Percentiles rank a stretch among this genome's conserved stretches.
Evolutionary conservation across 1,140 invertebrate genomes (phyloP).

Genomic region (Scaptomyza graminum): DNA sequence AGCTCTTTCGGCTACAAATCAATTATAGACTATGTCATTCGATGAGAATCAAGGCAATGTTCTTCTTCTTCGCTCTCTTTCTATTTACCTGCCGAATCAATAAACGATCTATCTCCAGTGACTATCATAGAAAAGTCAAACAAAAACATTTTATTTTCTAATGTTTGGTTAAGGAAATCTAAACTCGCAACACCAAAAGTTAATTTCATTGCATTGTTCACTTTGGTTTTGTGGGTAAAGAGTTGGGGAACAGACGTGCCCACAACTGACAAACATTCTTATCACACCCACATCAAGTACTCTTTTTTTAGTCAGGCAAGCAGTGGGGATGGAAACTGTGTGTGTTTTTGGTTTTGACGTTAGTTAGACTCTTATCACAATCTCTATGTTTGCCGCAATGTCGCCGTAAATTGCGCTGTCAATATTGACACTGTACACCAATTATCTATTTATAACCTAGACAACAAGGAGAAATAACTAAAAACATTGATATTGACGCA

Average conservation of each 20-base stretch:
- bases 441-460: conserved; percentile 46
- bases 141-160: conserved; percentile 8
- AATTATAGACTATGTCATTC: conserved; percentile 53
- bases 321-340: no score
- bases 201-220: conserved; percentile 67
- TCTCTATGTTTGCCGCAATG: conserved; percentile 49
- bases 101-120: conserved; percentile 42
- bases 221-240: not conserved
- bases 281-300: conserved; percentile 35
- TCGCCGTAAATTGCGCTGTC: conserved; percentile 38
- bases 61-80: conserved; percentile 26
- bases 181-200: conserved; percentile 59
- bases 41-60: not conserved
- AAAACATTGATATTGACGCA: not conserved
- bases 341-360: conserved; percentile 3
- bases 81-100: conserved; percentile 39
- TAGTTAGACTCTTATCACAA: conserved; percentile 18
- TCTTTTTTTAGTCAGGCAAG: not conserved
- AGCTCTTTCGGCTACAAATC: conserved; percentile 64
- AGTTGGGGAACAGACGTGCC: conserved; percentile 5
- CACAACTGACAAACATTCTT: conserved; percentile 69
- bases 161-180: conserved; percentile 52
- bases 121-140: conserved; percentile 50
- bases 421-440: conserved; percentile 41
- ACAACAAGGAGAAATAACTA: not conserved